Conservation (phyloP, 2,888 invertebrate genomes). For the Drosophila greeni region DNA sequence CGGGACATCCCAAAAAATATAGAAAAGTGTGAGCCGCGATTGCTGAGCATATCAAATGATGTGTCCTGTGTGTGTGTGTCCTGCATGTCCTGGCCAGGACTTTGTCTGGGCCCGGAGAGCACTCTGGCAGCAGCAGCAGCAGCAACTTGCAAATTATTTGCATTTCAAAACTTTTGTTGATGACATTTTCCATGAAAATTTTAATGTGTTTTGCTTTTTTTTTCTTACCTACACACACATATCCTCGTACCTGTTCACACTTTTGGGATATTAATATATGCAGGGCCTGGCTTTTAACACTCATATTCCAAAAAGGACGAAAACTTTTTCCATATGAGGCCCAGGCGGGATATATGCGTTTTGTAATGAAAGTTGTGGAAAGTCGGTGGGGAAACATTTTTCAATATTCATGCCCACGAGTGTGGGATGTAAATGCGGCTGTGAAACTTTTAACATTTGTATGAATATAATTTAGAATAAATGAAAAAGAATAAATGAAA, state of each 20-base stretch:
- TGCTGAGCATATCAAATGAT: slow-evolving; percentile 56
- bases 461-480: slow-evolving; percentile 73
- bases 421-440: slow-evolving; percentile 56
- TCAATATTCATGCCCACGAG: slow-evolving; percentile 68
- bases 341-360: slow-evolving; percentile 50
- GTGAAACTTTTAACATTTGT: slow-evolving; percentile 69
- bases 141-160: slow-evolving; percentile 61
- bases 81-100: slow-evolving; percentile 41
- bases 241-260: slow-evolving; percentile 46
- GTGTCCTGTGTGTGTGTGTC: slow-evolving; percentile 33
- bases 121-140: slow-evolving; percentile 45
- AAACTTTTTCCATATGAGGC: slow-evolving; percentile 66
- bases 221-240: not conserved
- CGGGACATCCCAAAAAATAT: slow-evolving; percentile 47
- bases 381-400: slow-evolving; percentile 49
- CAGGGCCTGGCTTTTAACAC: slow-evolving; percentile 69
- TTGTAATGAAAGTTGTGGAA: slow-evolving; percentile 64
- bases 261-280: slow-evolving; percentile 72
- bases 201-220: slow-evolving; percentile 58
- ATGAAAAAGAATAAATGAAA: slow-evolving; percentile 41
- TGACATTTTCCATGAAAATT: slow-evolving; percentile 75
- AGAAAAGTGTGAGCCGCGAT: slow-evolving; percentile 15
- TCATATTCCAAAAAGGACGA: slow-evolving; percentile 32
- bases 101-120: slow-evolving; percentile 64
- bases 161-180: slow-evolving; percentile 74